Base-by-base conservation (phyloP, 2,113 vertebrate species). In the Elephantulus edwardii region DNA sequence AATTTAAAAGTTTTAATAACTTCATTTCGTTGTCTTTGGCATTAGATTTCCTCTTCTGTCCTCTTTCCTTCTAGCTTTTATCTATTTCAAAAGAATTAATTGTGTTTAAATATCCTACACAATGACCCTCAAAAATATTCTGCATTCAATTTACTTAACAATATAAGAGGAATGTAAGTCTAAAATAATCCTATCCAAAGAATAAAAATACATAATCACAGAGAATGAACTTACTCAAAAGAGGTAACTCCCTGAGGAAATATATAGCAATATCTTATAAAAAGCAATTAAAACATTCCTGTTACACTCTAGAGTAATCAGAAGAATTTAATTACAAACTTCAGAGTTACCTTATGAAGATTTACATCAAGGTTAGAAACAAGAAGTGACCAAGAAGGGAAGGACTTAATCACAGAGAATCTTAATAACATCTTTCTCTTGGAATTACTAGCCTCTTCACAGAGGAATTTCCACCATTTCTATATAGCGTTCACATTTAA, bases 251-350 rank as follows among this genome's bases (percentile, higher is more conserved):
- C 60, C 54, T 71, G 76, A 95, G 93, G 83, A 95, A 91, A 80
- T 24, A 12, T 14, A 81, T 64, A 83, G 76, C 90, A 95, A 89
- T 94, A 88, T 82, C 62, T 48, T 44, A 75, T 91, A 79, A 91
- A 89, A 91, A 88, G 85, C 78, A 89, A 95, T 85, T 91, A 91
- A 91, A 96, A 50, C 76, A 91, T 93, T 91, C 70, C 79, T 91
- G 54, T 33, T 85, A 30, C 46, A 75, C n/a, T 91, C 78, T 74
- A 89, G 93, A 83, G 54, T 74, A 71, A 40, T 91, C 77, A 74
- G 74, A 76, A 90, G 60, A 94, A 92, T 88, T 81, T 64, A 92
- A 91, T 95, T 93, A 90, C 33, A 90, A 93, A 82, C 71, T 80
- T 93, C 71, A 86, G 68, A 75, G 58, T 76, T 88, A 90, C 46